Base-by-base conservation (phyloP, 2,113 vertebrate genomes). In the Natator depressus region DNA sequence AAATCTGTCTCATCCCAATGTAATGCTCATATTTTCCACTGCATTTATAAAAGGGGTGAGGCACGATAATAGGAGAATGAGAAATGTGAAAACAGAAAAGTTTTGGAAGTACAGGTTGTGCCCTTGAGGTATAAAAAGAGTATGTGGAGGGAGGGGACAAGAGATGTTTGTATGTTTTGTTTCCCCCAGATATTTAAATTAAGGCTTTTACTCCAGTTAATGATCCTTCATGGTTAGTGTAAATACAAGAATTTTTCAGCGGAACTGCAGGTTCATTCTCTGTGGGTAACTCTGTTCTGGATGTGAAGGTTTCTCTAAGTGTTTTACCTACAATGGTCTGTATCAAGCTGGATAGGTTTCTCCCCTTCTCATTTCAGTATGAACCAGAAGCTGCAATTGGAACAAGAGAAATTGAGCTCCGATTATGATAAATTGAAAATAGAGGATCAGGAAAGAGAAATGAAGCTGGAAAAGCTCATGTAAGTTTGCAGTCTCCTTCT, bases 401-500 rank as follows among this genome's bases (percentile, higher is more conserved):
- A 99, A 93, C 98, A 99, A 95, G 98, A 99, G 92, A 99, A 99
- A 96, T 98, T 99, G 87, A 98, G 98, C 82, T 98, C 98, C 13
- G 99, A 99, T 97, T 99, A 99, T 85, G 98, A 99, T 85, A 99
- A 99, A 96, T 97, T 99, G 90, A 99, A 98, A 98, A 96, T 97
- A 8, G 99, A 99, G 86, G 99, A 99, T 82, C 98, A 98, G 89
- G 98, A 99, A 94, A 99, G 99, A 95, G 99, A 99, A 57, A 98
- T 98, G 95, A 98, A 98, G 46, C 98, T 99, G 89, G 98, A 99
- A 94, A 99, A 99, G 89, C 98, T 99, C 83, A 91, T 98, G 99
- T 99, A 97, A 98, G 98, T 98, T 80, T 76, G 57, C 11, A 13
- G 9, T 35, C 78, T 82, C 50, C 38, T 86, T 47, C 50, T 5